phyloP scores from a whole-genome alignment of 2,888 invertebrate genomes.

The Laothoe populi region DNA sequence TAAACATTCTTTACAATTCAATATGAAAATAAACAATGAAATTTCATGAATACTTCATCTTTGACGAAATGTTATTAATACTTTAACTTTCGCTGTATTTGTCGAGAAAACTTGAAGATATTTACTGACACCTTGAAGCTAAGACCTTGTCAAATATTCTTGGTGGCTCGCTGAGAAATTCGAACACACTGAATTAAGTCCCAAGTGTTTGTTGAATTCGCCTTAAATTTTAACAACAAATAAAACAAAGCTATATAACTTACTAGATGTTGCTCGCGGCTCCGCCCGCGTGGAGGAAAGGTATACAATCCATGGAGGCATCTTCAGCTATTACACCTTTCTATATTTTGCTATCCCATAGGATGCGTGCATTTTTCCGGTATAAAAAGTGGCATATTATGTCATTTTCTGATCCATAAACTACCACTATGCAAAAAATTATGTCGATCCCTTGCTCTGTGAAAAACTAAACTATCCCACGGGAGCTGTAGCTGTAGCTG shows the following conservation, averaged over 20 bases:
- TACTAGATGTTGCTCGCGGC: too few relatives aligned
- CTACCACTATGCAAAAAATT: too few relatives aligned
- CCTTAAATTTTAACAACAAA: not conserved
- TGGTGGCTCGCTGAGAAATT: not conserved
- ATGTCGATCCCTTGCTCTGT: too few relatives aligned
- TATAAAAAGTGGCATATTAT: too few relatives aligned
- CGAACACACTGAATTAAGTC: not conserved
- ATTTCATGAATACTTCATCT: constrained; percentile 4
- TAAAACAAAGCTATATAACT: not conserved
- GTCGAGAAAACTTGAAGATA: not conserved
- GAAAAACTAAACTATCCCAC: too few relatives aligned
- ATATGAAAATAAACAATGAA: not conserved
- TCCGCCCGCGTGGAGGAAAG: too few relatives aligned
- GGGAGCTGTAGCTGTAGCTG: too few relatives aligned
- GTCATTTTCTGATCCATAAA: too few relatives aligned
- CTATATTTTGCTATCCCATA: too few relatives aligned
- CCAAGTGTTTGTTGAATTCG: not conserved
- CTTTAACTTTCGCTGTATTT: not conserved
- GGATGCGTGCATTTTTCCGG: too few relatives aligned
- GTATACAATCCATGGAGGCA: too few relatives aligned
- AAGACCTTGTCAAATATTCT: not conserved
- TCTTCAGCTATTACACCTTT: too few relatives aligned
- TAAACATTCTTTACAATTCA: not conserved
- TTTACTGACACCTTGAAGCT: not conserved
- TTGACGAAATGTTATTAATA: constrained; percentile 6